Conservation (phyloP, 2,113 vertebrate genomes). For the Alligator sinensis region DNA sequence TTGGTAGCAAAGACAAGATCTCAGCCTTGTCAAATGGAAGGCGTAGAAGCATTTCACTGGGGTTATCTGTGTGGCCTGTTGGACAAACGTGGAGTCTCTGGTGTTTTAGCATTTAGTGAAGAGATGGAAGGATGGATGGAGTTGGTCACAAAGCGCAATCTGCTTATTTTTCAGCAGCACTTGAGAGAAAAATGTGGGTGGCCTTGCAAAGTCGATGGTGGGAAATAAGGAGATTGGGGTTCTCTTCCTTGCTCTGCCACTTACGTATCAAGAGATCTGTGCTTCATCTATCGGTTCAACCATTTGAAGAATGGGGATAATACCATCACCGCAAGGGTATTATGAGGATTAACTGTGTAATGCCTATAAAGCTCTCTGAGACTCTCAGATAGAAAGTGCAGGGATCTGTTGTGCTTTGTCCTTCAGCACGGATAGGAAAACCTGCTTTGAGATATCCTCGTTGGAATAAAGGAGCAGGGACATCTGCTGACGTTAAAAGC, state of each 20-base stretch:
- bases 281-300: neutral
- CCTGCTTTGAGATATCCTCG: neutral
- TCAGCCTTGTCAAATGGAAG: neutral
- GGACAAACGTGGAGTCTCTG: neutral
- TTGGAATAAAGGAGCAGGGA: neutral
- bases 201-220: neutral
- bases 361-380: neutral
- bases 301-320: neutral
- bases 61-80: neutral
- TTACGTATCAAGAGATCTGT: neutral
- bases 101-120: neutral
- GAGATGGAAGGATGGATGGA: neutral
- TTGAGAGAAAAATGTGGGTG: neutral
- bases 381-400: neutral
- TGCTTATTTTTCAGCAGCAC: neutral
- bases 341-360: neutral
- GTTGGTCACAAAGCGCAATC: neutral
- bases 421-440: neutral
- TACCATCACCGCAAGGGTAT: neutral
- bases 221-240: neutral
- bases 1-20: neutral
- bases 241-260: neutral
- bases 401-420: neutral
- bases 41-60: neutral
- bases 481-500: neutral